Evolutionary conservation across 2,888 invertebrate genomes (phyloP), one percentile per base, ranked within the genome.

Genomic region (Coelogynopora nodosa): DNA sequence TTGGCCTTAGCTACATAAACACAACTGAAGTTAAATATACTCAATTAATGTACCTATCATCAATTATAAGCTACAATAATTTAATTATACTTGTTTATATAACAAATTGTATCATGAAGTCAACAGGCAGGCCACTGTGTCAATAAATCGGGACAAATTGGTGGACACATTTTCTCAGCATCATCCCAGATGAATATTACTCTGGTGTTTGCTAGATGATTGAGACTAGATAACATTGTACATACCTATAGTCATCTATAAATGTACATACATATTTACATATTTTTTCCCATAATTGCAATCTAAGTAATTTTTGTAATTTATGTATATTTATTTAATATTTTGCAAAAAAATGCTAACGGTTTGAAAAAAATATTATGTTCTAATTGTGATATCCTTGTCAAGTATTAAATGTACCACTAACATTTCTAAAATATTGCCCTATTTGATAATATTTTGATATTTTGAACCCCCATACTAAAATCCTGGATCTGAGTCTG

Each of bases 1-100:
- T 74, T 74, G 74, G 74, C 27, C 74, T 2, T 74, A 74, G 74
- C 27, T 74, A 5, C 23, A 74, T 74, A 74, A 2, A 74, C 74
- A 74, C 27, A 74, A 74, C 74, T 74, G 74, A 74, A 74, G 74
- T 74, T 74, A 74, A 74, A 74, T 74, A 74, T 74, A 74, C 74
- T 74, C 18, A 74, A 74, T 26, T n/a, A n/a, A n/a, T n/a, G 23
- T 26, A 74, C 18, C 74, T 74, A 74, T n/a, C 23, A 74, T 74
- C 5, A 2, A 10, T 23, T 74, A 74, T 5, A 74, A 74, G 23
- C 18, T 18, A 49, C 5, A 18, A 18, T 49, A 49, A 18, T 13
- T 13, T 49, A 49, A 13, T 13, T 13, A 49, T 49, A 49, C 23
- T 74, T n/a, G 23, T n/a, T 74, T 74, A n/a, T 10, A n/a, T n/a